A percentile compares a stretch with the other conserved stretches of the same genome.
These are phyloP conservation scores for Cyclina sinensis DNA, from an alignment of 1,140 invertebrate species.

Conservation along the genomic window DNA sequence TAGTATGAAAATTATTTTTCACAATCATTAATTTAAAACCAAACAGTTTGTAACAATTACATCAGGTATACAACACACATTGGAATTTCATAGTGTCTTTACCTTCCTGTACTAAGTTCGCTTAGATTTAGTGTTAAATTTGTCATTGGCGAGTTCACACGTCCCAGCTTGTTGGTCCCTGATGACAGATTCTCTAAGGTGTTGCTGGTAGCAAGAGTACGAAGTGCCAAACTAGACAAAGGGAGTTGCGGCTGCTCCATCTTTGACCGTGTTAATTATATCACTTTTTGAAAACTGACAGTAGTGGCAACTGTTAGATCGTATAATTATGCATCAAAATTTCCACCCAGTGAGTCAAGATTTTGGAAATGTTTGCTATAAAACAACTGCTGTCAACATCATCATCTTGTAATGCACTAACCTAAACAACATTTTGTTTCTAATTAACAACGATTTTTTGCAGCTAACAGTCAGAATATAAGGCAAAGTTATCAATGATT, in stretches of 20 bases:
- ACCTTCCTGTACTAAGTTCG: conserved; percentile 61
- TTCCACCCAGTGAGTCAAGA: not conserved
- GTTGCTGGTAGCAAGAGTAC: conserved; percentile 53
- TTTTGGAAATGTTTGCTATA: not conserved
- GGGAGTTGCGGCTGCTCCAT: not conserved
- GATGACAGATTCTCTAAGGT: conserved; percentile 39
- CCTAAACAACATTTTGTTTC: not conserved
- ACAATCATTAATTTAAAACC: too few relatives aligned
- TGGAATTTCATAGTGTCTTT: not conserved
- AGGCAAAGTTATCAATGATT: not conserved
- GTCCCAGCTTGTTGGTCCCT: not conserved
- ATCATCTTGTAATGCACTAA: not conserved
- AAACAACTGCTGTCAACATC: not conserved
- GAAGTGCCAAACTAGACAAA: conserved; percentile 35
- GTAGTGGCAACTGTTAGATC: not conserved
- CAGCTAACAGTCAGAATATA: not conserved
- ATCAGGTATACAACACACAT: not conserved
- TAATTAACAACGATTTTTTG: not conserved
- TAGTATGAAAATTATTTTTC: not conserved
- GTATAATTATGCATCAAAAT: not conserved
- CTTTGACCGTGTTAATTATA: not conserved
- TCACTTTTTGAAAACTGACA: not conserved
- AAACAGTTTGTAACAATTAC: too few relatives aligned
- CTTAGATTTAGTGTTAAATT: conserved; percentile 53
- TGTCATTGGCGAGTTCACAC: conserved; percentile 58